These are phyloP conservation scores for Nymphicus hollandicus DNA, from an alignment of 2,113 vertebrate genomes.

Conservation along the genomic window DNA sequence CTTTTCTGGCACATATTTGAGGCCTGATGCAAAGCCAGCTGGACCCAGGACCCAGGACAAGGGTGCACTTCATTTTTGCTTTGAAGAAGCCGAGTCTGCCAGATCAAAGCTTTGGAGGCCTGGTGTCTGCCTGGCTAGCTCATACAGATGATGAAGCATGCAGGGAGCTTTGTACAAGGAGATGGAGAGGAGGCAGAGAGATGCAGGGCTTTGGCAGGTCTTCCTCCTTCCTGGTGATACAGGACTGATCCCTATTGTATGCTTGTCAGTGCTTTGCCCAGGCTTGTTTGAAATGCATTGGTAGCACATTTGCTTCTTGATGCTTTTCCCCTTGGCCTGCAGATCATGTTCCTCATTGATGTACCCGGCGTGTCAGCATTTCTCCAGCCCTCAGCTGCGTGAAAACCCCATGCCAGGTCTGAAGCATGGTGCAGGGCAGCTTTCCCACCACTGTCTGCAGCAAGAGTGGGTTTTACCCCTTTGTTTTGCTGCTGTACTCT, in stretches of 20 bases:
- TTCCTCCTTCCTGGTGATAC: not conserved
- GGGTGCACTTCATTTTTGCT: not conserved
- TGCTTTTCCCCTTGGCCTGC: not conserved
- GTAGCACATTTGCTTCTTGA: not conserved
- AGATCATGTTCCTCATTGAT: not conserved
- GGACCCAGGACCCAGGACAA: not conserved
- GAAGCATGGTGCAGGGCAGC: not conserved
- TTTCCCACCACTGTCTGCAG: not conserved
- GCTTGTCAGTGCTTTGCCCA: not conserved
- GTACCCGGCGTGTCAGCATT: not conserved
- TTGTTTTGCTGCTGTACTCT: not conserved
- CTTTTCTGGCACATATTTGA: not conserved
- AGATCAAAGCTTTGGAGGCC: not conserved
- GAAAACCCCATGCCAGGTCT: not conserved
- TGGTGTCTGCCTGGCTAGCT: not conserved
- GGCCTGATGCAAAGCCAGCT: not conserved
- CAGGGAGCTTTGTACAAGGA: not conserved
- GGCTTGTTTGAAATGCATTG: not conserved
- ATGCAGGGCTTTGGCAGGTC: not conserved
- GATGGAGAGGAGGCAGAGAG: not conserved
- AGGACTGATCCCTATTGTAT: not conserved
- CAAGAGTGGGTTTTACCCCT: not conserved
- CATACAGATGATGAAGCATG: not conserved
- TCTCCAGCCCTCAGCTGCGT: not conserved
- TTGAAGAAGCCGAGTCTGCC: not conserved